Evolutionary conservation across 2,888 invertebrate genomes (phyloP).

Genomic region (Meliscaeva auricollis): DNA sequence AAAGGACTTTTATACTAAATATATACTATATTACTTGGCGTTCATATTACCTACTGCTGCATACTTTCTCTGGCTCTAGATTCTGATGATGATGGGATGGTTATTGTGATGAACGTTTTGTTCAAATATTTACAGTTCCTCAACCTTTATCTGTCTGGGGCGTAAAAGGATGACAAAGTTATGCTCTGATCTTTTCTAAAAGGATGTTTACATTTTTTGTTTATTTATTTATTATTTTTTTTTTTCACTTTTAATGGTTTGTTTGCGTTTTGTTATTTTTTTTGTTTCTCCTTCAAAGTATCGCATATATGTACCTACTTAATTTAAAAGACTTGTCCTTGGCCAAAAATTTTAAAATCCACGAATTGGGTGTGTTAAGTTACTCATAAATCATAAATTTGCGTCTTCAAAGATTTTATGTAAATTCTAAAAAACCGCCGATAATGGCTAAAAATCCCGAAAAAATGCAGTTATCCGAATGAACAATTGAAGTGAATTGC

Average conservation of each 20-base stretch:
- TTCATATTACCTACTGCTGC: neutral
- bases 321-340: neutral
- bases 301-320: too few species aligned
- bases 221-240: neutral
- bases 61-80: neutral
- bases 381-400: slow-evolving; percentile 11
- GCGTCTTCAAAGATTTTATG: too few species aligned
- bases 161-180: slow-evolving; percentile 57
- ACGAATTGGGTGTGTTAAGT: neutral
- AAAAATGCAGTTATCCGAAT: too few species aligned
- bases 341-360: neutral
- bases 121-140: slow-evolving; percentile 59
- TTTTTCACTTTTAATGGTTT: slow-evolving; percentile 7
- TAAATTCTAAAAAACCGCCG: too few species aligned
- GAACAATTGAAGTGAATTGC: too few species aligned
- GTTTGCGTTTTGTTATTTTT: slow-evolving; percentile 27
- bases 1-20: slow-evolving; percentile 25
- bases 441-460: too few species aligned
- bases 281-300: neutral
- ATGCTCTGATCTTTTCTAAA: slow-evolving; percentile 58
- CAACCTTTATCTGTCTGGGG: slow-evolving; percentile 40
- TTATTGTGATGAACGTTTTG: slow-evolving; percentile 46
- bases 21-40: neutral
- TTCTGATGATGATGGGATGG: neutral
- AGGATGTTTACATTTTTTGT: slow-evolving; percentile 30